A percentile compares a stretch with the other conserved stretches of the same genome.
Conservation (phyloP, 1,140 invertebrate genomes). For the Orchestia grillus region DNA sequence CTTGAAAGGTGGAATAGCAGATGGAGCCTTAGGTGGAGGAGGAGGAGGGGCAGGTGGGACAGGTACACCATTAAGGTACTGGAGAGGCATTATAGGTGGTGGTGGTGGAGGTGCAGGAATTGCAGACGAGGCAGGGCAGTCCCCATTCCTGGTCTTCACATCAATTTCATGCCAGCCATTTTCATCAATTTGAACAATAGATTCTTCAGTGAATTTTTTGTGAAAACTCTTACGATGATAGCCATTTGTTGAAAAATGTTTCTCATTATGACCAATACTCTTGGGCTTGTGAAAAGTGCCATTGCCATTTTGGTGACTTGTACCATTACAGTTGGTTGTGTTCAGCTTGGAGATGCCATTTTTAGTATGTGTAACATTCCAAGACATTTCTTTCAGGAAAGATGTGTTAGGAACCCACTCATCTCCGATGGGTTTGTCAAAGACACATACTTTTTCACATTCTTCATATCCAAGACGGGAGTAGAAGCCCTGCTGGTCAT, state of each 20-base stretch:
- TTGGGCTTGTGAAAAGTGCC: neutral
- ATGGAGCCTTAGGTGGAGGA: neutral
- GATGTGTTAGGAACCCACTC: constrained; percentile 20
- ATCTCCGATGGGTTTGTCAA: constrained; percentile 55
- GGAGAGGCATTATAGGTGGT: neutral
- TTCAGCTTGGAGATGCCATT: neutral
- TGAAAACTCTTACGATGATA: neutral
- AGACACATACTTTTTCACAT: constrained; percentile 67
- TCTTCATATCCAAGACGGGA: constrained; percentile 67
- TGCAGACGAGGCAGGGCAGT: neutral
- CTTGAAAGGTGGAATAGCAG: neutral
- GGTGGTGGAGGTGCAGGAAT: neutral
- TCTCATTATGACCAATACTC: neutral
- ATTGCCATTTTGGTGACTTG: neutral
- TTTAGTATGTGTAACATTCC: neutral
- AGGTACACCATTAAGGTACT: neutral
- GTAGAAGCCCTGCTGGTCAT: constrained; percentile 68
- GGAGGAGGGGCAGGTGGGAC: neutral
- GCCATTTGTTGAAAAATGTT: neutral
- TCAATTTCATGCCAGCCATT: neutral
- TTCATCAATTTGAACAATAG: neutral
- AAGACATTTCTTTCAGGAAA: constrained; percentile 17
- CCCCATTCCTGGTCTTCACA: neutral
- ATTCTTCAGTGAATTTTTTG: neutral
- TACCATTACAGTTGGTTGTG: neutral